phyloP scores from a whole-genome alignment of 2,113 vertebrate genomes.

The Toxostoma redivivum region DNA sequence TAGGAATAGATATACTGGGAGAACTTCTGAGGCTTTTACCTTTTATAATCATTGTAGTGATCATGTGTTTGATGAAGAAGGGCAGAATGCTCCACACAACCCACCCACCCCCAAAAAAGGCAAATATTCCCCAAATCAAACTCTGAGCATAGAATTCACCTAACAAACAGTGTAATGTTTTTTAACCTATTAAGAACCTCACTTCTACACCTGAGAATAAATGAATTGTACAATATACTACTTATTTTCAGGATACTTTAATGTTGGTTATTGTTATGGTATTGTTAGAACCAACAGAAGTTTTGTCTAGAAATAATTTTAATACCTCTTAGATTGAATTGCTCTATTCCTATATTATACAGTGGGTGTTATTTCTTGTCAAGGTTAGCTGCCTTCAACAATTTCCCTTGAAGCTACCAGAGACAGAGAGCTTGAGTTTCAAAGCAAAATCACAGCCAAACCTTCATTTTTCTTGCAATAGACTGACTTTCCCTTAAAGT shows the following conservation, averaged over 20 bases:
- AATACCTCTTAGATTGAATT: background rate
- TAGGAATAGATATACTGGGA: background rate
- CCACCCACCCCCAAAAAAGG: background rate
- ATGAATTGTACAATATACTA: background rate
- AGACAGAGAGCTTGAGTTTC: background rate
- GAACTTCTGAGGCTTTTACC: background rate
- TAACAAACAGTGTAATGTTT: background rate
- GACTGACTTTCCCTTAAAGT: background rate
- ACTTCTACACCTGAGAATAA: background rate
- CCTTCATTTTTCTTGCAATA: background rate
- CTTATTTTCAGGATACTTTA: background rate
- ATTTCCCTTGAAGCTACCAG: background rate
- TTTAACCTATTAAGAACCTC: background rate
- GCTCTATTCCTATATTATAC: background rate
- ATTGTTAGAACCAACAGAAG: background rate
- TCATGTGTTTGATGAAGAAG: background rate
- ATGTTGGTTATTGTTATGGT: background rate
- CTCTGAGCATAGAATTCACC: background rate
- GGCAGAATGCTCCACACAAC: rapidly evolving
- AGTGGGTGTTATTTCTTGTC: background rate
- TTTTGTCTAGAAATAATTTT: background rate
- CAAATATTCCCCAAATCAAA: background rate
- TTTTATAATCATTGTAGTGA: background rate
- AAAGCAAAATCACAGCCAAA: background rate
- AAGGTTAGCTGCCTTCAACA: background rate